A percentile compares a stretch with the other conserved stretches of the same genome.
Evolutionary conservation across 2,888 invertebrate genomes (phyloP).

Genomic region (Chymomyza caudatula): DNA sequence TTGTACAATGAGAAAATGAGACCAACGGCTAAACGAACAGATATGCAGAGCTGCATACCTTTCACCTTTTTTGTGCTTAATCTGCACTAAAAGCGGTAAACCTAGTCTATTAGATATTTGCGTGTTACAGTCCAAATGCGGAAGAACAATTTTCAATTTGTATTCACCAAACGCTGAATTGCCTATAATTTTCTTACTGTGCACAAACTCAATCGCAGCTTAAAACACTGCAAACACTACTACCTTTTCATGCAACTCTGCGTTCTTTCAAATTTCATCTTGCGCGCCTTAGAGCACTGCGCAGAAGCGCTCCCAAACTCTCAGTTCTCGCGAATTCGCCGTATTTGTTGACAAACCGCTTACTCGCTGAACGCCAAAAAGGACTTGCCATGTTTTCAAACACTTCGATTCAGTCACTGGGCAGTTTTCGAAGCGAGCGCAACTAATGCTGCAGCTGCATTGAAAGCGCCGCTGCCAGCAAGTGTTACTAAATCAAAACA

Average conservation of each 20-base stretch:
- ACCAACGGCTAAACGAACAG: no score
- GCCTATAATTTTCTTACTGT: neutral
- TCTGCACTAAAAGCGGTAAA: no score
- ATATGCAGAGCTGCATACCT: no score
- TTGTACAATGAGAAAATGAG: no score
- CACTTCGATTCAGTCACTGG: slow-evolving; percentile 45
- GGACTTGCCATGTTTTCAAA: slow-evolving; percentile 43
- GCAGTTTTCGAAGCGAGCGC: slow-evolving; percentile 40
- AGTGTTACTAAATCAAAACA: neutral
- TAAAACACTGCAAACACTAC: slow-evolving; percentile 4
- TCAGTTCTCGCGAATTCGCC: slow-evolving; percentile 44
- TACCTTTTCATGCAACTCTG: slow-evolving; percentile 51
- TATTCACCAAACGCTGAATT: no score
- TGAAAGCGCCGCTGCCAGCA: neutral
- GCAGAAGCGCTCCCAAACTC: slow-evolving; percentile 46
- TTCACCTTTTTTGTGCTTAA: no score
- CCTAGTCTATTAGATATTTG: no score
- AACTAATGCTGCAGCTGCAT: slow-evolving; percentile 14
- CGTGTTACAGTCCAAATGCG: no score
- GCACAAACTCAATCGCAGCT: neutral
- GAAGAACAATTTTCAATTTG: no score
- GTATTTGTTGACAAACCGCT: slow-evolving; percentile 49
- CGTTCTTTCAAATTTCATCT: slow-evolving; percentile 21
- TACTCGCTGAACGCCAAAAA: slow-evolving; percentile 22
- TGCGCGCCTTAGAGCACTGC: slow-evolving; percentile 47